These are phyloP conservation scores for Chrysaora quinquecirrha DNA, from an alignment of 30 jellyfish, hydroid and myxozoan species.

Conservation along the genomic window DNA sequence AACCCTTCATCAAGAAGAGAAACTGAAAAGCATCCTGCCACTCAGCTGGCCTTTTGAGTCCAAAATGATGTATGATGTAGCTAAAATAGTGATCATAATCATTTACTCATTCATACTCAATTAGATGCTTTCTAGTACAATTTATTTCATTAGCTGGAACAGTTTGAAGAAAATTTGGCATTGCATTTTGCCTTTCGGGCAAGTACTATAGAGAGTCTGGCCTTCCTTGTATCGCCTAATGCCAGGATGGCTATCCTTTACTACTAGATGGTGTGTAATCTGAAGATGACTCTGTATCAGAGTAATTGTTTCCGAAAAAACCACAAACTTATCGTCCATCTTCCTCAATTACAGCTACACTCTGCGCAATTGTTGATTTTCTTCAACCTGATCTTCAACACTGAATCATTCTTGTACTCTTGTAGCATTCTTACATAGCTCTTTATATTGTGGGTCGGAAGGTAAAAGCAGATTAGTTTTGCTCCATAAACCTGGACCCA, in stretches of 20 bases:
- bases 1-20: background rate
- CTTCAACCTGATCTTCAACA: too few species aligned
- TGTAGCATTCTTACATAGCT: too few species aligned
- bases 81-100: background rate
- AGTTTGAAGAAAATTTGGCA: background rate
- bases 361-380: too few species aligned
- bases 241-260: constrained; percentile 6
- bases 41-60: background rate
- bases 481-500: too few species aligned
- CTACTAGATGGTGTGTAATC: too few species aligned
- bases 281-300: too few species aligned
- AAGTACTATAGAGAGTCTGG: background rate
- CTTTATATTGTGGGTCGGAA: too few species aligned
- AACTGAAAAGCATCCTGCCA: background rate
- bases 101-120: background rate
- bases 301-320: too few species aligned
- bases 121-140: background rate
- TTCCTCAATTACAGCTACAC: too few species aligned
- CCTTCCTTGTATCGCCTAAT: background rate
- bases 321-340: too few species aligned
- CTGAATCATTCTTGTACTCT: too few species aligned
- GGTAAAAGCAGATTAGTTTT: too few species aligned
- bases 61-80: background rate
- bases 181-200: background rate
- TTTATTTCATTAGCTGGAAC: background rate